Base-by-base conservation (phyloP, 2,888 invertebrate species). In the Disparrhopalites patrizii region DNA sequence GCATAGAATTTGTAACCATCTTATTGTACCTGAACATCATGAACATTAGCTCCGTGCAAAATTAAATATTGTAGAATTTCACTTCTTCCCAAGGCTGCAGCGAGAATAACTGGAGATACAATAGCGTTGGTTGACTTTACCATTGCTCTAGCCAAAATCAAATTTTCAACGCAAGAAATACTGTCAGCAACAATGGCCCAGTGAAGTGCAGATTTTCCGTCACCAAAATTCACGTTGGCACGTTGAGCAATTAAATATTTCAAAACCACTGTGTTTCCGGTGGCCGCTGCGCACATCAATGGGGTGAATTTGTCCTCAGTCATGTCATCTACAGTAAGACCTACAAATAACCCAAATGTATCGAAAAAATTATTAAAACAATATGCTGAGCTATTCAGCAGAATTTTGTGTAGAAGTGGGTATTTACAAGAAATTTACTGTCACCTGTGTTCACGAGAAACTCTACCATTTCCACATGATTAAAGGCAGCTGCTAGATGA, bases 121-220 rank as follows among this genome's bases (percentile, higher is more conserved):
- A 51, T 66, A 43, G 54, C n/a, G n/a, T n/a, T n/a, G n/a, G n/a
- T n/a, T n/a, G n/a, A n/a, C n/a, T n/a, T n/a, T n/a, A n/a, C n/a
- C 77, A 85, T 86, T 2, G 93, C 93, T 55, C 91, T 90, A 70
- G 87, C 85, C 73, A 86, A 84, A 60, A 93, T 79, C 70, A 94
- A 81, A 71, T 84, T 83, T 76, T 84, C 83, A 1, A 89, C 89
- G 75, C 91, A 91, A 70, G 88, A 87, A 63, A 84, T 81, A 13
- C 87, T 86, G 76, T 87, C 85, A 76, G 87, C 89, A 72, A 89
- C 84, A 60, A 91, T 90, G 0, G 93, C 93, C 78, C 89, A 91
- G 78, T 92, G 90, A 68, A 94, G 80, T 0, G 93, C 88, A 43
- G 90, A 90, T 70, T 85, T 85, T 27, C 78, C 76, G 7, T 60